A percentile compares a stretch with the other conserved stretches of the same genome.
phyloP scores from a whole-genome alignment of 2,113 vertebrate genomes.

The Morone saxatilis region DNA sequence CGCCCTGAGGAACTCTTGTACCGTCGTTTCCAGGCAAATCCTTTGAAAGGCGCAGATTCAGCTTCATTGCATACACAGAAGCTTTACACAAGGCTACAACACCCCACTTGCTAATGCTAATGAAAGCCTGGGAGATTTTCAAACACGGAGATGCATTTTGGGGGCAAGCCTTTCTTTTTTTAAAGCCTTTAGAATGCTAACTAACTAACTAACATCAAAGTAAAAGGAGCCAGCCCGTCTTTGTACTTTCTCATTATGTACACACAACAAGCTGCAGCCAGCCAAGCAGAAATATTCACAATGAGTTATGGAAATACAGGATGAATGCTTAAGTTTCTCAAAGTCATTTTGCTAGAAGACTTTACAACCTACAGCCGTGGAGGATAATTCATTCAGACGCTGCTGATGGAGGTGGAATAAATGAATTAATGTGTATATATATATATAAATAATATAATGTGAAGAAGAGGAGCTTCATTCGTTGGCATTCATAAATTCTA shows the following conservation, averaged over 20 bases:
- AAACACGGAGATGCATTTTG: slow-evolving; percentile 65
- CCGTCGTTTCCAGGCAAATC: slow-evolving; percentile 59
- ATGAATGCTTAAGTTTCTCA: slow-evolving; percentile 48
- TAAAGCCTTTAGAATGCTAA: slow-evolving; percentile 70
- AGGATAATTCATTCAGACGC: slow-evolving; percentile 31
- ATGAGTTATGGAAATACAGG: slow-evolving; percentile 54
- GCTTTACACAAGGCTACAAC: slow-evolving; percentile 70
- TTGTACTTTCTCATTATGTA: slow-evolving; percentile 68
- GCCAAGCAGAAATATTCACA: slow-evolving; percentile 59
- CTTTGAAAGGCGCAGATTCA: slow-evolving; percentile 58
- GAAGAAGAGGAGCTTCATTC: neutral
- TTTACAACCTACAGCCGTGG: slow-evolving; percentile 6
- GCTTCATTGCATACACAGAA: slow-evolving; percentile 48
- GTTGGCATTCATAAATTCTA: neutral
- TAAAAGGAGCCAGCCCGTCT: slow-evolving; percentile 49
- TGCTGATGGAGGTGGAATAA: slow-evolving; percentile 10
- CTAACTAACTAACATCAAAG: slow-evolving; percentile 78
- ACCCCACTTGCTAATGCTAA: slow-evolving; percentile 74
- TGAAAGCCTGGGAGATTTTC: slow-evolving; percentile 74
- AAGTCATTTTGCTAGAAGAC: slow-evolving; percentile 46
- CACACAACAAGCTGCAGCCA: slow-evolving; percentile 63
- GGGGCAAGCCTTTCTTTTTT: slow-evolving; percentile 39
- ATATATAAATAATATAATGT: too few species aligned
- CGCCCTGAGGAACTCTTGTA: slow-evolving; percentile 40
- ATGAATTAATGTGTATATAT: neutral